These are phyloP conservation scores for Leucophenga maculata DNA, from an alignment of 2,888 invertebrate species.

Conservation along the genomic window DNA sequence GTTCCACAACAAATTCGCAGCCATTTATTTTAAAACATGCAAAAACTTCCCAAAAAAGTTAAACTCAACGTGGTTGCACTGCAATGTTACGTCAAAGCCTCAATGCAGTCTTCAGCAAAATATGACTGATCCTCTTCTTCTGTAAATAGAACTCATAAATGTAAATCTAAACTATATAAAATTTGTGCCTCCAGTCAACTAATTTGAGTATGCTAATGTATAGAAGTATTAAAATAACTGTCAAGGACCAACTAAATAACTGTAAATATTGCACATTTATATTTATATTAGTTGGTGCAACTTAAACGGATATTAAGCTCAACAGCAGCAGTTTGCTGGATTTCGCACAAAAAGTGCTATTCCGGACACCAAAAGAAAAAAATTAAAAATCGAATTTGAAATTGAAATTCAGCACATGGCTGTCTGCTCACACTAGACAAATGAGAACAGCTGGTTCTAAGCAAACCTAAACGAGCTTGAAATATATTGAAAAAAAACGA, in stretches of 20 bases:
- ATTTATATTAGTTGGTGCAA: conserved; percentile 15
- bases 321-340: too few species aligned
- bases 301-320: background rate
- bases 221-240: background rate
- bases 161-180: background rate
- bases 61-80: background rate
- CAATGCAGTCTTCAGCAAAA: conserved; percentile 21
- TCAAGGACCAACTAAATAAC: conserved; percentile 8
- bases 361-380: too few species aligned
- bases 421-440: too few species aligned
- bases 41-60: background rate
- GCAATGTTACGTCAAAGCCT: background rate
- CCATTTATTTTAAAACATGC: background rate
- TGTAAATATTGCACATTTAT: conserved; percentile 20
- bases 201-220: too few species aligned
- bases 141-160: background rate
- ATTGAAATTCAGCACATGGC: too few species aligned
- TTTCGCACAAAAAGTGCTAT: too few species aligned
- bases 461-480: too few species aligned
- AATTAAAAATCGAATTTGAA: too few species aligned
- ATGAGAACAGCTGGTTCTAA: background rate
- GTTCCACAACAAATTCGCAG: background rate
- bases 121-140: conserved; percentile 48
- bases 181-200: conserved; percentile 12
- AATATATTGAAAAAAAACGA: background rate